Evolutionary conservation across 2,888 invertebrate species (phyloP).

Genomic region (Ectobius pallidus): DNA sequence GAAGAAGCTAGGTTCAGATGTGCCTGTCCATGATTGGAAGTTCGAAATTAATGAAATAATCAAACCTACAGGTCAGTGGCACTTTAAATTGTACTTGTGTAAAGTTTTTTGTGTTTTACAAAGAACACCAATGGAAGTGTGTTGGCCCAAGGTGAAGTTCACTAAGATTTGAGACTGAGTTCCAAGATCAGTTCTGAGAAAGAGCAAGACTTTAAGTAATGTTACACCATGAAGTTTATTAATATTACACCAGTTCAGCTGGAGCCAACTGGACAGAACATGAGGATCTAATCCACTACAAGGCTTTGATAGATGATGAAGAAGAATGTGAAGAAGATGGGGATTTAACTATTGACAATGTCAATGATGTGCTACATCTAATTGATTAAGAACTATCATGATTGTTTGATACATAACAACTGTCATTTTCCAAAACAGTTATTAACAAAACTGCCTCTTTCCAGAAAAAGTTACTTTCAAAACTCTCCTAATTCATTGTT

Average conservation of each 20-base stretch:
- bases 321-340: not conserved
- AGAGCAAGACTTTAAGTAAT: not conserved
- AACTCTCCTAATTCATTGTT: not conserved
- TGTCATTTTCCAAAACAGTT: too few species aligned
- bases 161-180: too few species aligned
- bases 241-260: not conserved
- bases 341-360: not conserved
- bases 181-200: not conserved
- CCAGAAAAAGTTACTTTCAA: not conserved
- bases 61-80: not conserved
- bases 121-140: too few species aligned
- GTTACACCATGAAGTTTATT: not conserved
- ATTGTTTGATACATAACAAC: too few species aligned
- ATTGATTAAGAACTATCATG: too few species aligned
- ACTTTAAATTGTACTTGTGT: too few species aligned
- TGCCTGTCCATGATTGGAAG: too few species aligned
- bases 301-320: not conserved
- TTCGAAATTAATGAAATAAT: not conserved
- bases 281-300: not conserved
- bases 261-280: not conserved
- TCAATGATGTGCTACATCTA: not conserved
- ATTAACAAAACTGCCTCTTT: too few species aligned
- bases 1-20: too few species aligned
- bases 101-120: too few species aligned
- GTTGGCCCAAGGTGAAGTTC: too few species aligned